phyloP scores from a whole-genome alignment of 2,113 vertebrate species.

The Maccullochella peelii region DNA sequence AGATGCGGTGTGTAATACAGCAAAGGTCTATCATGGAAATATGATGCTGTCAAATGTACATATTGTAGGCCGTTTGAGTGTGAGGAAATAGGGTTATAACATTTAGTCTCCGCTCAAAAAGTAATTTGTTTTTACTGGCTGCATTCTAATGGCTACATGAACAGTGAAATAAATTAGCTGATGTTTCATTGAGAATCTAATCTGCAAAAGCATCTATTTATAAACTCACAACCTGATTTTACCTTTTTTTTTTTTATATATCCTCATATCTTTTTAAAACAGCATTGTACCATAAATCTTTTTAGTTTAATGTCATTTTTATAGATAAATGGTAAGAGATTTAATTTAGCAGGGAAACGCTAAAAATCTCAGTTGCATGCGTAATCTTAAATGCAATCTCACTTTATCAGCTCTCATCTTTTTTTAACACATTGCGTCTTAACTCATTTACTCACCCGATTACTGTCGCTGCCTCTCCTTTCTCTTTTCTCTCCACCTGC shows the following conservation, averaged over 20 bases:
- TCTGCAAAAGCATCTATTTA: neutral
- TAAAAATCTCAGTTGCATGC: constrained; percentile 5
- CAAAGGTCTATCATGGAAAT: constrained; percentile 19
- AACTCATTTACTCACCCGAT: neutral
- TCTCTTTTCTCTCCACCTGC: constrained; percentile 9
- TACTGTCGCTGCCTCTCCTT: neutral
- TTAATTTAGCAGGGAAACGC: neutral
- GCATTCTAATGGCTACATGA: constrained; percentile 8
- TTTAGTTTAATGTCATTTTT: constrained; percentile 25
- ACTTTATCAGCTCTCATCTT: neutral
- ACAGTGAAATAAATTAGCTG: constrained; percentile 26
- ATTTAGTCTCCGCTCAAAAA: neutral
- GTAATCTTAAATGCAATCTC: constrained; percentile 35
- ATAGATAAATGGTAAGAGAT: neutral
- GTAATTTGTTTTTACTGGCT: constrained; percentile 11
- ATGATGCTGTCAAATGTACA: constrained; percentile 4
- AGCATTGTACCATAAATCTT: constrained; percentile 16
- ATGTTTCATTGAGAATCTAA: constrained; percentile 18
- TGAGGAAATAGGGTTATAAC: constrained; percentile 6
- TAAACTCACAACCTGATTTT: constrained; percentile 10
- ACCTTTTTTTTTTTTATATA: neutral
- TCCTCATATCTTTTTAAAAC: neutral
- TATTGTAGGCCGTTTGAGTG: neutral
- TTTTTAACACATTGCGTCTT: neutral
- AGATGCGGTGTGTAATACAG: constrained; percentile 17